Percentiles rank a stretch among this genome's conserved stretches.
Evolutionary conservation across 2,797 vertebrate species (phyloP).

Genomic region (Phaenicophaeus curvirostris): DNA sequence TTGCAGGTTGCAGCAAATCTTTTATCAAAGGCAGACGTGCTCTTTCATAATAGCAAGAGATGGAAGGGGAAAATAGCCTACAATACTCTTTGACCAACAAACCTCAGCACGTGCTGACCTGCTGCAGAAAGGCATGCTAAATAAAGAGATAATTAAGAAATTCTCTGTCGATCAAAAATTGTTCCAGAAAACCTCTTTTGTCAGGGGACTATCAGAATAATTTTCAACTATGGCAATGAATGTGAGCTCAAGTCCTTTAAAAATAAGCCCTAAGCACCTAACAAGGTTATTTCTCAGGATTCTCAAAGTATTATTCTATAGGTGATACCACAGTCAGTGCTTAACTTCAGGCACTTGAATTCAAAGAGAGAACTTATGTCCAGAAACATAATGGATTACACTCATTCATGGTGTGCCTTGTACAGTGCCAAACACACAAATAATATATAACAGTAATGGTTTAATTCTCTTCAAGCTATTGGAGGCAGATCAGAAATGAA

Average conservation of each 20-base stretch:
- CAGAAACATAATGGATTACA: constrained; percentile 14
- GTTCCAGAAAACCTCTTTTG: background rate
- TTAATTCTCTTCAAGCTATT: constrained; percentile 46
- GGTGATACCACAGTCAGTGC: background rate
- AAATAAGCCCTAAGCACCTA: background rate
- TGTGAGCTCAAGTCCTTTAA: background rate
- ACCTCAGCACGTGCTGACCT: background rate
- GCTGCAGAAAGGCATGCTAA: background rate
- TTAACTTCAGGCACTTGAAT: background rate
- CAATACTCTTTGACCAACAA: background rate
- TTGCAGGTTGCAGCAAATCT: constrained; percentile 67
- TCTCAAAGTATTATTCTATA: background rate
- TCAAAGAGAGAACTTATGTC: background rate
- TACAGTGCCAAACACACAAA: constrained; percentile 46
- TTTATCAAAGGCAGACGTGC: constrained; percentile 15
- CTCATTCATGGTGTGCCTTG: background rate
- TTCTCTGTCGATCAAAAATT: background rate
- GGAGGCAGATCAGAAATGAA: constrained; percentile 50
- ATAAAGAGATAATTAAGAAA: constrained; percentile 9
- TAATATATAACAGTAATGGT: constrained; percentile 59
- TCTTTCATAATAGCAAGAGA: constrained; percentile 8
- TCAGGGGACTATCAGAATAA: background rate
- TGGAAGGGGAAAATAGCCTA: constrained; percentile 10
- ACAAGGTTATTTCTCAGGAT: background rate
- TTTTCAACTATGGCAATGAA: background rate